phyloP scores from a whole-genome alignment of 2,888 invertebrate genomes.

The Allacma fusca region DNA sequence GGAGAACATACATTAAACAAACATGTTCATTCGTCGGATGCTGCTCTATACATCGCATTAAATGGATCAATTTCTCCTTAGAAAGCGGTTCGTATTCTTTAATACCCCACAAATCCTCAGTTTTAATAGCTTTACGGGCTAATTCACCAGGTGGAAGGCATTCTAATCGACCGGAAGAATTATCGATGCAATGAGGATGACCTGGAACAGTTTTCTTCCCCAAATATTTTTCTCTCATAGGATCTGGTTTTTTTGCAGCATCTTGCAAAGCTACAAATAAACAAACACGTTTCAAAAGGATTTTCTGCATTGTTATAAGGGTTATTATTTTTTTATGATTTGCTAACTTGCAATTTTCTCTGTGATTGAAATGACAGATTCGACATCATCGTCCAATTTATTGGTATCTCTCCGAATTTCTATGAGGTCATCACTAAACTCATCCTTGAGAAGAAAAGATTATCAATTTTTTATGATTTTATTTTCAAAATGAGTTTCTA shows the following conservation, averaged over 20 bases:
- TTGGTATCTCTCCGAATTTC: background rate
- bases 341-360: conserved; percentile 43
- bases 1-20: conserved; percentile 48
- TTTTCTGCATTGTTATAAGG: background rate
- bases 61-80: conserved; percentile 49
- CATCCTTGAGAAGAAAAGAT: background rate
- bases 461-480: too few species aligned
- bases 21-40: conserved; percentile 58
- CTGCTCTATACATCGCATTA: conserved; percentile 53
- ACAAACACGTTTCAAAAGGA: background rate
- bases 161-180: conserved; percentile 47
- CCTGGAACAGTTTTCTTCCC: conserved; percentile 46
- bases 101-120: conserved; percentile 57
- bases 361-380: conserved; percentile 42
- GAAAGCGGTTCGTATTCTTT: conserved; percentile 50
- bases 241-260: conserved; percentile 44
- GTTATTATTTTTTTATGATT: background rate
- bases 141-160: conserved; percentile 57
- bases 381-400: conserved; percentile 2
- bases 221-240: conserved; percentile 52
- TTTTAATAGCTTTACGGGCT: conserved; percentile 50
- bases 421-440: background rate
- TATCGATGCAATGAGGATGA: conserved; percentile 51
- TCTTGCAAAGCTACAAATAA: conserved; percentile 33
- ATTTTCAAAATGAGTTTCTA: too few species aligned